Percentiles rank a stretch among this genome's conserved stretches.
Conservation (phyloP, 2,113 vertebrate genomes). For the Lonchura striata region DNA sequence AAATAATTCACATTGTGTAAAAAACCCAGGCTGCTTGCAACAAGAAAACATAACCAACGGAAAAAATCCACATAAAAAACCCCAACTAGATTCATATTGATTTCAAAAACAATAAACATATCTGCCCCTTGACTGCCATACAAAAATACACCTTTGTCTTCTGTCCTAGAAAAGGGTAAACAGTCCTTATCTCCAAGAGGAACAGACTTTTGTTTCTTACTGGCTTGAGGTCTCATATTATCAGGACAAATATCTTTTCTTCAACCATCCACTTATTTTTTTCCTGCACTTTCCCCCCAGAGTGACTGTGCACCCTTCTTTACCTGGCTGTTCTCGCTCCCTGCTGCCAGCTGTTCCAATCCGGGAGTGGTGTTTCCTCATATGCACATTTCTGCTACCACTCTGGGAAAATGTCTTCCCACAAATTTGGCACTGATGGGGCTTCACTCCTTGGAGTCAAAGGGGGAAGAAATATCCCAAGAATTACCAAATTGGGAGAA, state of each 20-base stretch:
- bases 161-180: not conserved
- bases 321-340: conserved; percentile 76
- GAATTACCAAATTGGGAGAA: not conserved
- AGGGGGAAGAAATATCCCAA: not conserved
- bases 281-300: not conserved
- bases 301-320: not conserved
- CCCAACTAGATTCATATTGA: not conserved
- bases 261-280: not conserved
- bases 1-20: not conserved
- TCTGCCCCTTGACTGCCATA: not conserved
- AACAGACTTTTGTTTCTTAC: not conserved
- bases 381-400: conserved; percentile 95
- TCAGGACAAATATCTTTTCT: not conserved
- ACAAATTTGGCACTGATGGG: conserved; percentile 93
- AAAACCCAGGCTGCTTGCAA: not conserved
- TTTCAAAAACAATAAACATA: not conserved
- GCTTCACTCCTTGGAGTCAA: conserved; percentile 89
- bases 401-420: conserved; percentile 98
- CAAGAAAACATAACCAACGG: not conserved
- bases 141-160: not conserved
- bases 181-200: not conserved
- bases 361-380: conserved; percentile 89
- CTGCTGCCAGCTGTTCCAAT: conserved; percentile 73
- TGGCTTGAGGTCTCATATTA: not conserved
- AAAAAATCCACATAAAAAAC: not conserved